These are phyloP conservation scores for Odontophorus gujanensis DNA, from an alignment of 2,113 vertebrate genomes.

Conservation along the genomic window DNA sequence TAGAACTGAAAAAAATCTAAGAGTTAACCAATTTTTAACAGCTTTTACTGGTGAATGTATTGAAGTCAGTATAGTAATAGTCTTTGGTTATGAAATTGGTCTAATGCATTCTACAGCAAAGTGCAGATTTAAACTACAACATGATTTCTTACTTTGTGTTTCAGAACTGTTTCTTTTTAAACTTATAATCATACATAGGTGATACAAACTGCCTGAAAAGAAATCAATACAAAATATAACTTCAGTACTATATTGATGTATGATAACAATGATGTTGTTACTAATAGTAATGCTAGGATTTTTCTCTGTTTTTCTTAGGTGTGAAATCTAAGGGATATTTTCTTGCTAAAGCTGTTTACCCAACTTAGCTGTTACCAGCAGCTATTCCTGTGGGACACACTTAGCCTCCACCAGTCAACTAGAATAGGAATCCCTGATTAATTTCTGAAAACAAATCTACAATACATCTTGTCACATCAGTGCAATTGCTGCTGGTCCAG, in stretches of 20 bases:
- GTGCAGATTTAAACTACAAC: background rate
- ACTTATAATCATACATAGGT: background rate
- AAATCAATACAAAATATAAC: background rate
- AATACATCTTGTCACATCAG: background rate
- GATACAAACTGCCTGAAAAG: background rate
- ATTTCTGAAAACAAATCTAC: background rate
- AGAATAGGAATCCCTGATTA: constrained; percentile 8
- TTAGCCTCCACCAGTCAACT: background rate
- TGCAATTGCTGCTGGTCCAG: background rate
- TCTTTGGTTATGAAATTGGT: background rate
- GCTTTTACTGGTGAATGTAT: background rate
- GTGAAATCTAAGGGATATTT: background rate
- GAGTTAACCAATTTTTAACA: background rate
- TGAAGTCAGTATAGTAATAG: background rate
- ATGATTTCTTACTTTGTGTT: background rate
- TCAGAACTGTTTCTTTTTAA: background rate
- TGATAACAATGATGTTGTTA: background rate
- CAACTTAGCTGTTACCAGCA: background rate
- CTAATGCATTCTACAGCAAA: background rate
- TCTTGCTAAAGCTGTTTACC: constrained; percentile 16
- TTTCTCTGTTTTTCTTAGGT: background rate
- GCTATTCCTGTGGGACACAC: background rate
- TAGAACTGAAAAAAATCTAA: background rate
- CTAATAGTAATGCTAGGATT: background rate
- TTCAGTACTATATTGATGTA: background rate